A percentile compares a stretch with the other conserved stretches of the same genome.
These are phyloP conservation scores for Drosophila borborema DNA, from an alignment of 2,888 invertebrate genomes.

Conservation along the genomic window DNA sequence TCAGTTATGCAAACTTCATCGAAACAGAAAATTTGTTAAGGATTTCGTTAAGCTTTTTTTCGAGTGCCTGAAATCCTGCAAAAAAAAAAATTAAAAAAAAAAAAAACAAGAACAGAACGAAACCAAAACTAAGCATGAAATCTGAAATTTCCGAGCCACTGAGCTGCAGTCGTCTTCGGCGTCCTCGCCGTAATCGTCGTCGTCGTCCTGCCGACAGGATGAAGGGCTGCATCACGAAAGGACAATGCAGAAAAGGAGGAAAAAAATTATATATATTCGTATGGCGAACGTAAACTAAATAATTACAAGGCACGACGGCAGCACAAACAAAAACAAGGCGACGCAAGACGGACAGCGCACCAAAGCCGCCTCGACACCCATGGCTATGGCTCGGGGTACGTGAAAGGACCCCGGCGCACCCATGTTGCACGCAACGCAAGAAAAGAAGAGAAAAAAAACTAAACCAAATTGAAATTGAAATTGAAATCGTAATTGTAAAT, in stretches of 20 bases:
- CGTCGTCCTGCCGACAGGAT: neutral
- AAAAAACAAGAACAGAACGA: neutral
- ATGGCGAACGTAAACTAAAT: slow-evolving; percentile 62
- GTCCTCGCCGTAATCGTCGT: neutral
- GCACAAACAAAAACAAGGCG: slow-evolving; percentile 40
- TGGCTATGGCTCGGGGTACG: slow-evolving; percentile 29
- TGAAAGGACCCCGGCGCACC: neutral
- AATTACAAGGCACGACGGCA: slow-evolving; percentile 64
- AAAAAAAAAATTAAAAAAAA: neutral
- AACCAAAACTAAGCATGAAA: slow-evolving; percentile 53
- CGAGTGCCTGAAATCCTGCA: neutral
- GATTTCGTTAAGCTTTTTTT: neutral
- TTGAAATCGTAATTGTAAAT: slow-evolving; percentile 41
- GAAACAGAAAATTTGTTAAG: neutral
- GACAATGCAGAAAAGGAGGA: slow-evolving; percentile 10
- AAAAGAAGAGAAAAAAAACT: slow-evolving; percentile 26
- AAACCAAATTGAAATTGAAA: slow-evolving; percentile 46
- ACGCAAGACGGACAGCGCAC: slow-evolving; percentile 35
- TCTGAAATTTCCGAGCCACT: slow-evolving; percentile 67
- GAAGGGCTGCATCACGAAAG: slow-evolving; percentile 1
- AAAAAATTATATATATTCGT: slow-evolving; percentile 16
- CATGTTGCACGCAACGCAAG: slow-evolving; percentile 7
- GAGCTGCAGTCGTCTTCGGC: slow-evolving; percentile 17
- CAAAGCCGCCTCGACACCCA: slow-evolving; percentile 67
- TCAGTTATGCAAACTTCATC: neutral